These are phyloP conservation scores for Eilema depressum DNA, from an alignment of 2,888 invertebrate species.

Conservation along the genomic window DNA sequence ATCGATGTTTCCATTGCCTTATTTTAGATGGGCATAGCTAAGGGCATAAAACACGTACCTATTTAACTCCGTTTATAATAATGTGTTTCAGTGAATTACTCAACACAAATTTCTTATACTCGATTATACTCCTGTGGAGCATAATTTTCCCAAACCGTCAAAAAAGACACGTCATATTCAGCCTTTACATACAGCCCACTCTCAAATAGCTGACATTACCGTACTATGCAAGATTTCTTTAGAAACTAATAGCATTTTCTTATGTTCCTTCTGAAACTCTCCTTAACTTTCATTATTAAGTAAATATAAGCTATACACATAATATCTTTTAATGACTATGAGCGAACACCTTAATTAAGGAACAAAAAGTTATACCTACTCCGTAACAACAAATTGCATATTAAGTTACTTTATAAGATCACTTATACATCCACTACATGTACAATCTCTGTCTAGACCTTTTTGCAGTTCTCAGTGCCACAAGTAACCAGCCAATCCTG, in stretches of 20 bases:
- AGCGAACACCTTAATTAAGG: slow-evolving; percentile 24
- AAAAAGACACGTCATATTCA: slow-evolving; percentile 4
- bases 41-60: not conserved
- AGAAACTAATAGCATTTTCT: not conserved
- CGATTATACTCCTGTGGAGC: not conserved
- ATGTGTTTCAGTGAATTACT: slow-evolving; percentile 4
- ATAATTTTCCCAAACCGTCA: not conserved
- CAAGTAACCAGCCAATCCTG: slow-evolving; percentile 52
- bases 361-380: slow-evolving; percentile 18
- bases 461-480: slow-evolving; percentile 47
- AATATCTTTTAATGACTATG: slow-evolving; percentile 30
- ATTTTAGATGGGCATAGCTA: not conserved
- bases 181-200: not conserved
- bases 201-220: not conserved
- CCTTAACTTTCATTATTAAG: not conserved
- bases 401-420: slow-evolving; percentile 23
- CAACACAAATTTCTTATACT: not conserved
- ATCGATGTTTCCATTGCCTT: not conserved
- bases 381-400: slow-evolving; percentile 23
- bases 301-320: slow-evolving; percentile 8
- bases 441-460: slow-evolving; percentile 35
- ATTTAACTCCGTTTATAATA: not conserved
- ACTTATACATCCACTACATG: slow-evolving; percentile 39
- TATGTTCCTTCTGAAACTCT: not conserved
- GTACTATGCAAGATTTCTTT: slow-evolving; percentile 4